Conservation (phyloP, 2,113 vertebrate genomes). For the Ia io region DNA sequence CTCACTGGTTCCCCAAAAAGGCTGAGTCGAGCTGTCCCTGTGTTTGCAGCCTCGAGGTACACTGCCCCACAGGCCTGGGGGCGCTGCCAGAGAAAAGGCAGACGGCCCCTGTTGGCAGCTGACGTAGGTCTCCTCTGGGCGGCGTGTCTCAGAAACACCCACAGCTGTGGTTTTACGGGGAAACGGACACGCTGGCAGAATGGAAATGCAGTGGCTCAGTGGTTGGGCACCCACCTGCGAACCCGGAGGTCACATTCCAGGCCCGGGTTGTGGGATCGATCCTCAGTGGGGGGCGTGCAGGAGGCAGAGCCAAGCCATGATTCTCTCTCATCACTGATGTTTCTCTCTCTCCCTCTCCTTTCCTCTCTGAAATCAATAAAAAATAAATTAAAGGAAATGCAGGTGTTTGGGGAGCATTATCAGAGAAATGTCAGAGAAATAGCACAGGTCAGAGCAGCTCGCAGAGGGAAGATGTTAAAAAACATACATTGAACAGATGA, state of each 20-base stretch:
- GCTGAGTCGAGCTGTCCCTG: neutral
- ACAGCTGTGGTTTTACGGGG: neutral
- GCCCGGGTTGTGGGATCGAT: too few species aligned
- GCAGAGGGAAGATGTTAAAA: slow-evolving; percentile 50
- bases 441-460: neutral
- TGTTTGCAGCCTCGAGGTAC: neutral
- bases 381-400: neutral
- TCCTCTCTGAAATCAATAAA: too few species aligned
- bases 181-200: neutral
- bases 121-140: neutral
- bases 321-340: too few species aligned
- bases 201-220: neutral
- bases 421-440: slow-evolving; percentile 4
- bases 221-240: too few species aligned
- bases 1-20: slow-evolving; percentile 27
- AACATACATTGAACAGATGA: slow-evolving; percentile 77
- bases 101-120: neutral
- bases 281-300: too few species aligned
- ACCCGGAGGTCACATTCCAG: too few species aligned
- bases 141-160: neutral
- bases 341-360: too few species aligned
- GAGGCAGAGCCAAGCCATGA: too few species aligned
- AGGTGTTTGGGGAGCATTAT: neutral
- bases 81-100: neutral
- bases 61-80: neutral